Conservation (phyloP, 1,140 invertebrate genomes). For the Cardiocondyla obscurior region DNA sequence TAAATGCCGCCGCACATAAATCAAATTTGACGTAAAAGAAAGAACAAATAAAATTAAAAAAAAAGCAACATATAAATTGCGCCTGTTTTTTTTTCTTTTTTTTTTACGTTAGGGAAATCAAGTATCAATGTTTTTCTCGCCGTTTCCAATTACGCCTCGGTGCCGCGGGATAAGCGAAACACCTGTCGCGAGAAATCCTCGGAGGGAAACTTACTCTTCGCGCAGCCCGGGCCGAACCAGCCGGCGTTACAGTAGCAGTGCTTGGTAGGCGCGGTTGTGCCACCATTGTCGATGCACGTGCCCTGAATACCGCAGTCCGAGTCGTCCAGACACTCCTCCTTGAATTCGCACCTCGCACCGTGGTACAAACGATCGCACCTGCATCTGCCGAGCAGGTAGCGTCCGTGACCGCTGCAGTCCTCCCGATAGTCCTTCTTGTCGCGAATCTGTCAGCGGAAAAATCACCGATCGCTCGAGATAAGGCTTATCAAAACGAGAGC, state of each 20-base stretch:
- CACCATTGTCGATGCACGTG: slow-evolving; percentile 91
- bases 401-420: slow-evolving; percentile 92
- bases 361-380: slow-evolving; percentile 93
- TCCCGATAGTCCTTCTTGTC: slow-evolving; percentile 89
- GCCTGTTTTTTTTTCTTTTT: neutral
- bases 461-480: neutral
- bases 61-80: neutral
- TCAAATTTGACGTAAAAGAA: neutral
- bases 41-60: neutral
- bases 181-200: slow-evolving; percentile 20
- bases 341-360: slow-evolving; percentile 92
- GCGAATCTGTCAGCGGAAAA: slow-evolving; percentile 71
- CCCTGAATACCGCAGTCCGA: slow-evolving; percentile 93
- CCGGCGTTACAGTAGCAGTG: slow-evolving; percentile 96
- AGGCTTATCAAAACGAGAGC: neutral
- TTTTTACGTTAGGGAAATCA: neutral
- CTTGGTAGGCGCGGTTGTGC: slow-evolving; percentile 91
- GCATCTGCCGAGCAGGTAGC: slow-evolving; percentile 90
- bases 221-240: slow-evolving; percentile 92
- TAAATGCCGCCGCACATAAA: neutral
- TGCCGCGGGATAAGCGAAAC: too few relatives aligned
- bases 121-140: neutral
- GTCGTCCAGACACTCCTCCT: slow-evolving; percentile 92
- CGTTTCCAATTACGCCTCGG: neutral
- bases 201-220: slow-evolving; percentile 87